Conservation (phyloP, 2,113 vertebrate genomes). For the Cettia cetti region DNA sequence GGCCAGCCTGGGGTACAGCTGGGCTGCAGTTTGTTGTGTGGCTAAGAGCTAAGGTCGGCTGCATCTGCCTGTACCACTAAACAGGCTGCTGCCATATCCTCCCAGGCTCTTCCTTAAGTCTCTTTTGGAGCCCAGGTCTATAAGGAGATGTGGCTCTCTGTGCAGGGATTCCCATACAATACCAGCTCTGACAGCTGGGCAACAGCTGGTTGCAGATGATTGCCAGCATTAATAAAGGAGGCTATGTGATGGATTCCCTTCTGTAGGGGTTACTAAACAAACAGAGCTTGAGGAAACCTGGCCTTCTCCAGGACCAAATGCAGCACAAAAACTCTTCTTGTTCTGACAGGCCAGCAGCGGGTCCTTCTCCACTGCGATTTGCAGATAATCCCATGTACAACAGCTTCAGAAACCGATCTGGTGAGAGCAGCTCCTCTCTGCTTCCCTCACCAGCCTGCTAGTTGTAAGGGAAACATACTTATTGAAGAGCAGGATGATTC, state of each 20-base stretch:
- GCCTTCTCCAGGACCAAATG: constrained; percentile 36
- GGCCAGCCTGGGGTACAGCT: neutral
- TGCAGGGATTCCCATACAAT: neutral
- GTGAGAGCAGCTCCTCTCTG: neutral
- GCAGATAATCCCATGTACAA: constrained; percentile 7
- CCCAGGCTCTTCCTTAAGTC: neutral
- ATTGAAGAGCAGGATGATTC: neutral
- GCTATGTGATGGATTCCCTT: constrained; percentile 44
- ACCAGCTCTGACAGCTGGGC: constrained; percentile 59
- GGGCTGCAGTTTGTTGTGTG: neutral
- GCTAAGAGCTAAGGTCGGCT: neutral
- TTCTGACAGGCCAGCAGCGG: neutral
- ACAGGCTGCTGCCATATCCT: neutral
- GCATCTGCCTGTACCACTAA: neutral
- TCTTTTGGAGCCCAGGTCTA: neutral
- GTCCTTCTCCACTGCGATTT: neutral
- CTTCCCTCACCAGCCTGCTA: neutral
- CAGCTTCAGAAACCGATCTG: constrained; percentile 48
- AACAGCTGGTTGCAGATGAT: constrained; percentile 56
- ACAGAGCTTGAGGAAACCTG: constrained; percentile 34
- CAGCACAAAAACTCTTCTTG: constrained; percentile 40
- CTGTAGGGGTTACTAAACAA: constrained; percentile 30
- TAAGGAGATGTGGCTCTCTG: neutral
- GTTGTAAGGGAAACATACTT: neutral
- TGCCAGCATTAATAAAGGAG: constrained; percentile 50